Percentiles rank a stretch among this genome's conserved stretches.
These are phyloP conservation scores for Saguinus imperator DNA, from an alignment of 2,113 vertebrate genomes.

Conservation along the genomic window DNA sequence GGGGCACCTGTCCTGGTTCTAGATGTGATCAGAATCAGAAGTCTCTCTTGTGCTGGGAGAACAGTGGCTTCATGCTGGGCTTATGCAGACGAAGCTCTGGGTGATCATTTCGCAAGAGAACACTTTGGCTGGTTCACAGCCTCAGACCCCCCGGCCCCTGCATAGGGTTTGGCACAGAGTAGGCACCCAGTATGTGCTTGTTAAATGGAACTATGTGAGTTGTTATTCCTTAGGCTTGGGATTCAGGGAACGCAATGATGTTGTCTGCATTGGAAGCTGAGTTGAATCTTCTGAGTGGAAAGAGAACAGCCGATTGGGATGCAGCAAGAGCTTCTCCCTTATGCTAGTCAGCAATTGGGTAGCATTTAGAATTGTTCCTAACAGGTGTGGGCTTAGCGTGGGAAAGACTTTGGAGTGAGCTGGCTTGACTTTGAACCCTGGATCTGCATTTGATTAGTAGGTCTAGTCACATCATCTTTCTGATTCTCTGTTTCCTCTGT, in stretches of 20 bases:
- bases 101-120: not conserved
- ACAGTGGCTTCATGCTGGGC: not conserved
- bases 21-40: not conserved
- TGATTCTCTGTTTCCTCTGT: too few species aligned
- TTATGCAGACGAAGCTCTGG: not conserved
- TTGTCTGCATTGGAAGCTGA: not conserved
- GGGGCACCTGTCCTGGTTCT: not conserved
- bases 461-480: not conserved
- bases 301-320: not conserved
- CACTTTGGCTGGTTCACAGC: not conserved
- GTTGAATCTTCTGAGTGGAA: not conserved
- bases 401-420: not conserved
- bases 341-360: accelerated
- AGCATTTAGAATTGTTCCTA: not conserved
- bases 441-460: not conserved
- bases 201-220: not conserved
- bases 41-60: not conserved
- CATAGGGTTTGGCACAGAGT: not conserved
- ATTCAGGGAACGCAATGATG: not conserved
- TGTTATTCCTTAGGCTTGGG: not conserved
- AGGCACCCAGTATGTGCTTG: not conserved
- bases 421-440: not conserved
- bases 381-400: accelerated
- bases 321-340: not conserved
- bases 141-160: not conserved